phyloP scores from a whole-genome alignment of 2,888 invertebrate species.

The Ophion obscuratus region DNA sequence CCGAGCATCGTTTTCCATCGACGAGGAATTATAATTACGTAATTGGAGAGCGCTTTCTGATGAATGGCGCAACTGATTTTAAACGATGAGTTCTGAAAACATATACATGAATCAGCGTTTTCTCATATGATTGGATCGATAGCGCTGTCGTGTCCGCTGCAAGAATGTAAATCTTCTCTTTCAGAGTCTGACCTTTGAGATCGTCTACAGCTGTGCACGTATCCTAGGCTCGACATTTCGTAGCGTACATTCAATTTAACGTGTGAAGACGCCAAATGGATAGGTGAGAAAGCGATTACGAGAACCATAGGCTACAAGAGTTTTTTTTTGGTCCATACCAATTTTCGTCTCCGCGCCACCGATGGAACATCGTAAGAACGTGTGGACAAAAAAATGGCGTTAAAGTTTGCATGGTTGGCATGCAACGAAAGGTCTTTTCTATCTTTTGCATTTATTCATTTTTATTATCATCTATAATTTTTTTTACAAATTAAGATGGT shows the following conservation, averaged over 20 bases:
- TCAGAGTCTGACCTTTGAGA: constrained; percentile 6
- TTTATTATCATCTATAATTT: no score
- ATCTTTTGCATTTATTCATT: no score
- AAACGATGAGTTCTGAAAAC: neutral
- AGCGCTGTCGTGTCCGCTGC: neutral
- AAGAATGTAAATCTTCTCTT: neutral
- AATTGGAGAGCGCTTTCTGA: neutral
- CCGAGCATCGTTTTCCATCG: no score
- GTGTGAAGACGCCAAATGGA: constrained; percentile 15
- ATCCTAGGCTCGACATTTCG: constrained; percentile 8
- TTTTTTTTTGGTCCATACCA: neutral
- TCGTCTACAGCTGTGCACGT: neutral
- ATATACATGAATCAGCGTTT: neutral
- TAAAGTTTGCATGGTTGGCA: neutral
- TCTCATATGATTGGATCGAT: neutral
- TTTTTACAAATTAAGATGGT: no score
- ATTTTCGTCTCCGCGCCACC: neutral
- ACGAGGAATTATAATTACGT: neutral
- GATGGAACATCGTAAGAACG: neutral
- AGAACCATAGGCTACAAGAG: neutral
- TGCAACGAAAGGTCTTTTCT: neutral
- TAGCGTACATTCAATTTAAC: constrained; percentile 1
- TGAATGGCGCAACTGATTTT: neutral
- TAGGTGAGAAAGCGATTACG: neutral
- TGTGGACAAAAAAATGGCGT: neutral